Evolutionary conservation across 2,113 vertebrate species (phyloP).

Genomic region (Anseranas semipalmata): DNA sequence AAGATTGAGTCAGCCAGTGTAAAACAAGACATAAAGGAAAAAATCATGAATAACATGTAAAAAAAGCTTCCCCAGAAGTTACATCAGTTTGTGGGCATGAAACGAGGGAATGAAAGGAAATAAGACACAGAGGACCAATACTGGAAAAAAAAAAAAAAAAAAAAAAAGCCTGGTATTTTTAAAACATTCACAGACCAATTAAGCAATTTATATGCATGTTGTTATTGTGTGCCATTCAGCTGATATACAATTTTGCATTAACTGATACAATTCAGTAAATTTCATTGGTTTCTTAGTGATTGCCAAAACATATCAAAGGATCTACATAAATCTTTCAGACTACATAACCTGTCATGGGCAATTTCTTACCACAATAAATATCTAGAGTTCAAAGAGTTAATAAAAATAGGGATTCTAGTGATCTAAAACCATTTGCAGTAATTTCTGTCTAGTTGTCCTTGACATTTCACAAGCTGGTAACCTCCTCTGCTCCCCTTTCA

Average conservation of each 20-base stretch:
- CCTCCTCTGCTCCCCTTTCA: constrained; percentile 36
- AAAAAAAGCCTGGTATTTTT: background rate
- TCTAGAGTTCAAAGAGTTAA: constrained; percentile 57
- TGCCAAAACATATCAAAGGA: background rate
- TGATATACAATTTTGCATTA: background rate
- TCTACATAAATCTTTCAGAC: constrained; percentile 23
- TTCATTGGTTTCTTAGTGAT: background rate
- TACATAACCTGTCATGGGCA: background rate
- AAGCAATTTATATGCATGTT: background rate
- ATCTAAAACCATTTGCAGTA: constrained; percentile 63
- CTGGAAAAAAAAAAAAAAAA: background rate
- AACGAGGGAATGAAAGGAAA: background rate
- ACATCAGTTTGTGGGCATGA: background rate
- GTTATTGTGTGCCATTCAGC: background rate
- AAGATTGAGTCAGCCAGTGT: background rate
- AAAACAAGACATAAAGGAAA: background rate
- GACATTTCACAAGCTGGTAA: constrained; percentile 61
- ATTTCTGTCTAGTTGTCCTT: constrained; percentile 57
- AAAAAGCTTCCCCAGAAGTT: background rate
- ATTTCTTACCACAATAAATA: constrained; percentile 54
- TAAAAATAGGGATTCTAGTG: constrained; percentile 53
- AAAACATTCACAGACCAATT: background rate
- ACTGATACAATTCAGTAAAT: background rate
- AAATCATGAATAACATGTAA: background rate
- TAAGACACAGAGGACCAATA: background rate